Evolutionary conservation across 2,797 vertebrate species (phyloP), one percentile per base, ranked within the genome.

Genomic region (Semaprochilodus insignis): DNA sequence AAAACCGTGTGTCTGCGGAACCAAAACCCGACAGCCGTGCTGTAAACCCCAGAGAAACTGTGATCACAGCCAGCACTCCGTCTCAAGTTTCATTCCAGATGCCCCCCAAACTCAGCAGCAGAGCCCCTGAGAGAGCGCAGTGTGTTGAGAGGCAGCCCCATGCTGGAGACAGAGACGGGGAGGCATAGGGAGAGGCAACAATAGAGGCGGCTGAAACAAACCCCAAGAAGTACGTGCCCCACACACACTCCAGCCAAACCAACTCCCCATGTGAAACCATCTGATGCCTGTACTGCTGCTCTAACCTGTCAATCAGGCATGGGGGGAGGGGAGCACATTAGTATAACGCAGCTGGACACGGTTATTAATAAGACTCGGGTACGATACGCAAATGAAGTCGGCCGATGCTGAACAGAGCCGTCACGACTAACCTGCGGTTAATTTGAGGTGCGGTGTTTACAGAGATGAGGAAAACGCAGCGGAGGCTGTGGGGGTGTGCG

Each of bases 111-210:
- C 54, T 76, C 79, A 77, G 63, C 75, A 62, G 66, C 75, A 59
- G 76, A 60, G 77, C 70, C 66, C 81, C 34, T 48, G 72, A 83
- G 57, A 86, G 77, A 36, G 77, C 74, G 60, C 71, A 17, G 71
- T 48, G 77, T 65, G 81, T 83, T 60, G 54, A 73, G 90, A 94
- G 91, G 92, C 89, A 77, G 92, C 92, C 94, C 93, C 94, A 95
- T 95, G 95, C 94, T 97, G 96, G 96, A 98, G 96, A 96, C 97
- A 94, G 95, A 94, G 91, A 93, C 91, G 86, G 93, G 96, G 94
- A 92, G 90, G 95, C 97, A 96, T 95, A 96, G 93, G 94, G 97
- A 88, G 97, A 90, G 89, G 80, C 92, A 96, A 99, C 97, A 99
- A 99, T 97, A 92, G 94, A 93, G 91, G 90, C 67, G 90, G 71